Percentiles rank a stretch among this genome's conserved stretches.
Conservation (phyloP, 2,888 invertebrate species). For the Agrotis puta region DNA sequence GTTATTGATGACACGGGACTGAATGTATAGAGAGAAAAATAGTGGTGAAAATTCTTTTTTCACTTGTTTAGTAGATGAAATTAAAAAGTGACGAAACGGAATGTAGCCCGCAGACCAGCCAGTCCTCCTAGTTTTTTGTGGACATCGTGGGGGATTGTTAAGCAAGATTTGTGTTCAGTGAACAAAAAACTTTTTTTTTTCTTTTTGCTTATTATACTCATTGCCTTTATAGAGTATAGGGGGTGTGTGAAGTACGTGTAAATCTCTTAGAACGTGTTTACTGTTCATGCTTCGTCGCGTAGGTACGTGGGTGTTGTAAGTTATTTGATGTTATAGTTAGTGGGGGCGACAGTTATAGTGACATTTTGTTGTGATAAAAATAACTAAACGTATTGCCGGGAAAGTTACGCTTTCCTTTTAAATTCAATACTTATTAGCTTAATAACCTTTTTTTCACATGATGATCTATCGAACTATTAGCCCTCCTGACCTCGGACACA, state of each 20-base stretch:
- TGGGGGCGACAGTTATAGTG: conserved; percentile 7
- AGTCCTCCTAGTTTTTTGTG: conserved; percentile 69
- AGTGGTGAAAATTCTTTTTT: too few species aligned
- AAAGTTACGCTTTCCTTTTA: too few species aligned
- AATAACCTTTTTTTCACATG: too few species aligned
- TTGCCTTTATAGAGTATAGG: conserved; percentile 63
- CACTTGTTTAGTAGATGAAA: too few species aligned
- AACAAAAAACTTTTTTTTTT: conserved; percentile 69
- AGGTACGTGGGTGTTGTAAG: conserved; percentile 45
- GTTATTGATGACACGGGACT: too few species aligned
- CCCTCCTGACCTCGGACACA: too few species aligned
- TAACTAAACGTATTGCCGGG: background rate
- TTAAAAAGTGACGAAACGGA: too few species aligned
- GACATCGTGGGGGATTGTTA: conserved; percentile 66
- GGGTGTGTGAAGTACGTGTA: conserved; percentile 55
- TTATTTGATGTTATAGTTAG: conserved; percentile 35
- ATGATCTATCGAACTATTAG: too few species aligned
- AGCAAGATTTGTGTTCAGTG: conserved; percentile 74
- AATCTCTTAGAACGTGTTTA: conserved; percentile 55
- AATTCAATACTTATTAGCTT: too few species aligned
- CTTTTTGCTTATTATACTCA: conserved; percentile 64
- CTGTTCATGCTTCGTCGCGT: conserved; percentile 56
- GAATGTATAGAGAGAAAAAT: too few species aligned
- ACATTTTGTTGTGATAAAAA: conserved; percentile 17
- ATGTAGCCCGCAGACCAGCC: conserved; percentile 54